Evolutionary conservation across 2,797 vertebrate genomes (phyloP).

Genomic region (Hafferia zeledoni): DNA sequence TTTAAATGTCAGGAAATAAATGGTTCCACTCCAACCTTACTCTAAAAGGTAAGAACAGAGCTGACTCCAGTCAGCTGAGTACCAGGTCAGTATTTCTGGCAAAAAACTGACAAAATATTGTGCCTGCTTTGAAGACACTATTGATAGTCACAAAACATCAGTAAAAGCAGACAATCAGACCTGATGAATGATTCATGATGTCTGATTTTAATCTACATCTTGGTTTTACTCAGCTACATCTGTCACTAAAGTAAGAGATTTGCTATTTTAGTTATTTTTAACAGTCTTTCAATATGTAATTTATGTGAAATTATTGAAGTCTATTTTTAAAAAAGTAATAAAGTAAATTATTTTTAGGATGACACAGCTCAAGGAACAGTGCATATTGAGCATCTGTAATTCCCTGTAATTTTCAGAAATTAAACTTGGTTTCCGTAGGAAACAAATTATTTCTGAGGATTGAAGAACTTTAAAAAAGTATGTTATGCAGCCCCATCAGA

Average conservation of each 20-base stretch:
- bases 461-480: not conserved
- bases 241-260: slow-evolving; percentile 1
- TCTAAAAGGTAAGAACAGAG: not conserved
- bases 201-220: slow-evolving; percentile 35
- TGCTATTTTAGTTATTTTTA: slow-evolving; percentile 37
- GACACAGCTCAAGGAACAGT: not conserved
- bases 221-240: slow-evolving; percentile 16
- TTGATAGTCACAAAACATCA: slow-evolving; percentile 8
- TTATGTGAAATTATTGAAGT: not conserved
- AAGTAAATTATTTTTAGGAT: slow-evolving; percentile 8
- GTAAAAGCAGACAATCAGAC: slow-evolving; percentile 39
- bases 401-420: not conserved
- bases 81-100: not conserved
- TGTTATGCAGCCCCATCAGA: not conserved
- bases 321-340: not conserved
- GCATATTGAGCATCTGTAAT: not conserved
- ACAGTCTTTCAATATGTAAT: not conserved
- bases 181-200: slow-evolving; percentile 42
- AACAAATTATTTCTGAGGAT: not conserved
- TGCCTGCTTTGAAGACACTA: slow-evolving; percentile 7
- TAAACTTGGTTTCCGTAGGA: not conserved
- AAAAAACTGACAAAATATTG: slow-evolving; percentile 33
- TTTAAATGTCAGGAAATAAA: not conserved
- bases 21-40: not conserved
- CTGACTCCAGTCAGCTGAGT: not conserved